Evolutionary conservation across 2,113 vertebrate species (phyloP), one percentile per base, ranked within the genome.

Genomic region (Takifugu bimaculatus): DNA sequence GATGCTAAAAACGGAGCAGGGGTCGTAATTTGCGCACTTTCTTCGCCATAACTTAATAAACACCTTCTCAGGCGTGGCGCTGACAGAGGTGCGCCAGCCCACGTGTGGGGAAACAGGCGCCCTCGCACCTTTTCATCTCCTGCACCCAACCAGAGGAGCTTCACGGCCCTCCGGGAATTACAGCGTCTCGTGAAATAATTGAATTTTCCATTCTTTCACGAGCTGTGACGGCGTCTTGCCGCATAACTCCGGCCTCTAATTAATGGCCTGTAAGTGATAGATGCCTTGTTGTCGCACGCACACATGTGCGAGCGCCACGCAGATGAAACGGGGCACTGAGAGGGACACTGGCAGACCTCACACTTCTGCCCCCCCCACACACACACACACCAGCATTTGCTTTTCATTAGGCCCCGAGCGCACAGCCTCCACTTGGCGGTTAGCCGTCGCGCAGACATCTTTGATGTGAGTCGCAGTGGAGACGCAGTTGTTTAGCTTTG

Each of bases 401-500:
- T 67, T 88, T 88, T 77, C 78, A 88, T 89, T 88, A 90, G 51
- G 54, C 61, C 55, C 11, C 28, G 50, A 80, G 77, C 78, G 81
- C 65, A 72, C 75, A 63, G 81, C 72, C 81, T 63, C 56, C 54
- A 56, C 63, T 57, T 42, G 14, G 89, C 28, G 83, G 88, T 87
- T 84, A 79, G 77, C 81, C 80, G 60, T 84, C 78, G 43, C 77
- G 65, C 81, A 83, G 74, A 75, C 79, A 57, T 57, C 88, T 89
- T 91, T 91, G 88, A 91, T 88, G 85, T 84, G 78, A 82, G 58
- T 57, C 45, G 60, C 77, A 74, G 72, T 74, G 57, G 76, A 84
- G 86, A 83, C 72, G 58, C 82, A 75, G 87, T 91, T 89, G 88
- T 91, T 91, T 90, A 81, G 81, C 84, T 88, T 90, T 80, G 81